Conservation (phyloP, 2,888 invertebrate species). For the Charanyca ferruginea region DNA sequence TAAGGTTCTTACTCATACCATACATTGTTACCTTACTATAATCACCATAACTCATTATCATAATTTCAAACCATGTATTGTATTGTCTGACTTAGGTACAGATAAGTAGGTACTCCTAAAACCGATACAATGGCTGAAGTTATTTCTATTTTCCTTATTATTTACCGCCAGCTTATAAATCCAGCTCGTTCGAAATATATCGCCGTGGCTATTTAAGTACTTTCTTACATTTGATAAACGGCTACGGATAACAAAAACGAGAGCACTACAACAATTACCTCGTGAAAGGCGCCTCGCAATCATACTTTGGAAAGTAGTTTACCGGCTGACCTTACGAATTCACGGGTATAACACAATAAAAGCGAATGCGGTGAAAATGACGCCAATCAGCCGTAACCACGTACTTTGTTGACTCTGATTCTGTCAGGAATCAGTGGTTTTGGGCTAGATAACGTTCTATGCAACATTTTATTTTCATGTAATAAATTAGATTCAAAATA, state of each 20-base stretch:
- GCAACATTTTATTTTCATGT: constrained; percentile 30
- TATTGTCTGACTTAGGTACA: constrained; percentile 26
- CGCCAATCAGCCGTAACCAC: constrained; percentile 63
- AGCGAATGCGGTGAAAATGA: constrained; percentile 68
- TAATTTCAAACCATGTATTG: constrained; percentile 25
- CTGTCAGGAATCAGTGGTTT: constrained; percentile 32
- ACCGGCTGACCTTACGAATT: constrained; percentile 82
- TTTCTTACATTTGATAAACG: constrained; percentile 69
- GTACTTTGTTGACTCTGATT: constrained; percentile 42
- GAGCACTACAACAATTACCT: constrained; percentile 82
- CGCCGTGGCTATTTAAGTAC: constrained; percentile 39
- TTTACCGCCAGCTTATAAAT: constrained; percentile 45
- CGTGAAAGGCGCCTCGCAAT: constrained; percentile 83
- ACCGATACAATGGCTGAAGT: constrained; percentile 30
- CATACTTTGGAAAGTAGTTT: constrained; percentile 85
- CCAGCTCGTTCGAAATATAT: constrained; percentile 48
- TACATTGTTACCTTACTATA: constrained; percentile 12
- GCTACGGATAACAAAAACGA: constrained; percentile 80
- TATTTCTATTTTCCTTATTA: constrained; percentile 33
- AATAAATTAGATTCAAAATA: no score
- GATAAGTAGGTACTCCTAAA: constrained; percentile 11
- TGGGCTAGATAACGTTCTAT: constrained; percentile 39
- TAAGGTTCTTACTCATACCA: not conserved
- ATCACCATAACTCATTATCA: constrained; percentile 31
- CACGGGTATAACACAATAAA: constrained; percentile 63